Conservation (phyloP, 2,797 vertebrate species). For the Acipenser oxyrinchus region DNA sequence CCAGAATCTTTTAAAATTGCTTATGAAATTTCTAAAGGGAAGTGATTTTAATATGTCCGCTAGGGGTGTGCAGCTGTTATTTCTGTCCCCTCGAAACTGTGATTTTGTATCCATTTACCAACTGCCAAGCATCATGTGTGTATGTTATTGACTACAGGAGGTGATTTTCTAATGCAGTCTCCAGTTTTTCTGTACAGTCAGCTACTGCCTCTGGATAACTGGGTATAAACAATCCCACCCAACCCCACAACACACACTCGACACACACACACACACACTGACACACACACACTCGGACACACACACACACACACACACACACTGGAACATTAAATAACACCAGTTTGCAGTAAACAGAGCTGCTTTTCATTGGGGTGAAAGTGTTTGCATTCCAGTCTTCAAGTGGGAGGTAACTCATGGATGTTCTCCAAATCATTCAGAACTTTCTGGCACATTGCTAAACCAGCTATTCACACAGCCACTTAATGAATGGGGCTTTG, state of each 20-base stretch:
- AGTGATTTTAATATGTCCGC: no score
- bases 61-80: no score
- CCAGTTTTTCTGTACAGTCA: no score
- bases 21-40: no score
- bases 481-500: slow-evolving; percentile 61
- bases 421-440: slow-evolving; percentile 40
- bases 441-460: slow-evolving; percentile 46
- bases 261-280: neutral
- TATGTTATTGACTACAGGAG: no score
- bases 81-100: no score
- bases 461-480: slow-evolving; percentile 55
- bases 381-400: slow-evolving; percentile 48
- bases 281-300: neutral
- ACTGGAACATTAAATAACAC: slow-evolving; percentile 11
- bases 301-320: neutral
- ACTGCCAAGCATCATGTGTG: no score
- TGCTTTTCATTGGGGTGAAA: slow-evolving; percentile 36
- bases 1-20: no score
- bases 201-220: no score
- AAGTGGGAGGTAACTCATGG: slow-evolving; percentile 42
- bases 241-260: neutral
- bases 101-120: no score
- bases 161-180: no score
- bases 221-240: neutral
- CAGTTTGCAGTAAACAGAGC: slow-evolving; percentile 29